phyloP scores from a whole-genome alignment of 1,140 invertebrate genomes.

The Himalopsyche phryganea region DNA sequence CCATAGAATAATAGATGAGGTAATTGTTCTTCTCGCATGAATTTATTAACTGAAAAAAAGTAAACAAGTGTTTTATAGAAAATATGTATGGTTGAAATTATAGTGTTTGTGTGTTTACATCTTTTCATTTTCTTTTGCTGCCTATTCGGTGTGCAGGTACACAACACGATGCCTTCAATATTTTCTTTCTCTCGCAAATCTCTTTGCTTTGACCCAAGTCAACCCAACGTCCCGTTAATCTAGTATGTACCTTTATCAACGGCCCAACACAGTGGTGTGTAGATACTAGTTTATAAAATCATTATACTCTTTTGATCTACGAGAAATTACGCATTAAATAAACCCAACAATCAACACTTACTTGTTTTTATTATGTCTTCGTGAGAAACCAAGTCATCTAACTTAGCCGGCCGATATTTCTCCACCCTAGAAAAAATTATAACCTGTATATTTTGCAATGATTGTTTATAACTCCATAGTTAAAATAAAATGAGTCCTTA shows the following conservation, averaged over 20 bases:
- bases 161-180: too few relatives aligned
- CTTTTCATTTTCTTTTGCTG: too few relatives aligned
- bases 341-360: constrained; percentile 53
- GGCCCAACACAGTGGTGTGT: too few relatives aligned
- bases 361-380: constrained; percentile 96
- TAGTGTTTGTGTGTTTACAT: too few relatives aligned
- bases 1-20: constrained; percentile 98
- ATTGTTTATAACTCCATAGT: constrained; percentile 11
- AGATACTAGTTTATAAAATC: too few relatives aligned
- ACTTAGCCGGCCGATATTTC: constrained; percentile 89
- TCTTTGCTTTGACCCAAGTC: too few relatives aligned
- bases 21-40: constrained; percentile 87
- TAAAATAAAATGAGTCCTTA: constrained; percentile 34
- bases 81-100: too few relatives aligned
- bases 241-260: too few relatives aligned
- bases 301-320: too few relatives aligned
- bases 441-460: constrained; percentile 32
- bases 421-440: constrained; percentile 77
- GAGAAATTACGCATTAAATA: not conserved
- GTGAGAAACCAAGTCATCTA: constrained; percentile 94
- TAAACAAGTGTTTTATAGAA: constrained; percentile 1
- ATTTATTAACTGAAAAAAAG: constrained; percentile 78
- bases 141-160: too few relatives aligned
- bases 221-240: too few relatives aligned
- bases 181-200: too few relatives aligned